Evolutionary conservation across 2,888 invertebrate species (phyloP), one percentile per base, ranked within the genome.

Genomic region (Eupithecia tripunctaria): DNA sequence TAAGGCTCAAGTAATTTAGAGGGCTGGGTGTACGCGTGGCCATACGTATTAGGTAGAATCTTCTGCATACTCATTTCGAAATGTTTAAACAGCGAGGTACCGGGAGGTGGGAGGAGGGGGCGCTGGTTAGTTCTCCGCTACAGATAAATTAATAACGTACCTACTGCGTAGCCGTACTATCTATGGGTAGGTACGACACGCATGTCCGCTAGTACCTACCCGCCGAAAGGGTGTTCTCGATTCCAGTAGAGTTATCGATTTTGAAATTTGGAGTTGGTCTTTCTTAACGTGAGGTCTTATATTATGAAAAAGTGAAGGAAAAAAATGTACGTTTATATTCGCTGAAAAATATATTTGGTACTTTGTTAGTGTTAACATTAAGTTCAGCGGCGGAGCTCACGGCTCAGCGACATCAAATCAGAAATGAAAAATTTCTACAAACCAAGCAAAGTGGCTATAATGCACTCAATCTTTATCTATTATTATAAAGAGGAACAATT

Each of bases 111-210:
- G 82, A 84, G 82, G 78, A 85, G 84, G 81, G 86, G 87, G 90
- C 87, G 86, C 88, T 89, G 93, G 92, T 94, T 93, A 94, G 94
- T 94, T 94, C 93, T 88, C 86, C 86, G 87, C 90, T 91, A 91
- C 91, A 93, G 92, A 93, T 94, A 94, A 93, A 94, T 94, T 94
- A 94, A 94, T 94, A 94, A 94, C 90, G 86, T 89, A 87, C 87
- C 82, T 83, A 83, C 76, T 73, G 72, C 70, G 82, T 86, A 63
- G 32, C 62, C 32, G n/a, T 63, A 32, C n/a, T 63, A 86, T 84
- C 82, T 89, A 86, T 86, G 84, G 84, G 82, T 91, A 89, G 86
- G 82, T 90, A 90, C 86, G 89, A 84, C 88, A 91, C 91, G 91
- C 92, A 86, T 91, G 92, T 89, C 90, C 89, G 89, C 86, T 85